Evolutionary conservation across 2,888 invertebrate genomes (phyloP).

Genomic region (Argyresthia goedartella): DNA sequence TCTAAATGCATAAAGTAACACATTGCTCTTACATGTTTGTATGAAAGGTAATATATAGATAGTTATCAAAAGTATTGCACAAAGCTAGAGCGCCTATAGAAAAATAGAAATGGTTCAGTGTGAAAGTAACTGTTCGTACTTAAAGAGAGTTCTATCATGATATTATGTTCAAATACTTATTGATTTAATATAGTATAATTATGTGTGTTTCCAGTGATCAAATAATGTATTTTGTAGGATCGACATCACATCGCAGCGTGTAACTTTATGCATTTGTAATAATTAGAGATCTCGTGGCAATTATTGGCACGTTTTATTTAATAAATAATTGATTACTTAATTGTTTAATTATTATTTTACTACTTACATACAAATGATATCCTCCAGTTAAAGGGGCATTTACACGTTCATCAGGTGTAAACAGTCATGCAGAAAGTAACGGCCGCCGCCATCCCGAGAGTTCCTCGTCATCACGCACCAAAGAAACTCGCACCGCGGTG

Average conservation of each 20-base stretch:
- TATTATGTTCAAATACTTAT: neutral
- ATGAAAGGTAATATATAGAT: too few relatives aligned
- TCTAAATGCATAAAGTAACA: neutral
- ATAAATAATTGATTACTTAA: neutral
- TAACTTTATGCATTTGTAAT: constrained; percentile 2
- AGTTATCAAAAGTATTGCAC: too few relatives aligned
- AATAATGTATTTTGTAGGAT: neutral
- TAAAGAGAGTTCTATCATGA: too few relatives aligned
- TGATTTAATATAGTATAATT: neutral
- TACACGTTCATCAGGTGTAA: too few relatives aligned
- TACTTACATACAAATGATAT: neutral
- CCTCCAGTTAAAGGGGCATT: neutral
- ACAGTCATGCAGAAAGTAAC: too few relatives aligned
- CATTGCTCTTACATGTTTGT: neutral
- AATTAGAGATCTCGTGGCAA: constrained; percentile 1
- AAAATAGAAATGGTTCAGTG: too few relatives aligned
- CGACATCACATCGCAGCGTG: neutral
- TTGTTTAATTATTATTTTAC: neutral
- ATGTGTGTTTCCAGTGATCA: neutral
- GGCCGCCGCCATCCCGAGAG: too few relatives aligned
- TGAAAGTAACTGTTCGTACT: too few relatives aligned
- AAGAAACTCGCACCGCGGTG: too few relatives aligned
- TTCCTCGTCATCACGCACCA: too few relatives aligned
- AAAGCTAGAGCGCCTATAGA: too few relatives aligned
- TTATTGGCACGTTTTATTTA: neutral